phyloP scores from a whole-genome alignment of 1,140 invertebrate species.

The Drosophila kohkoa region DNA sequence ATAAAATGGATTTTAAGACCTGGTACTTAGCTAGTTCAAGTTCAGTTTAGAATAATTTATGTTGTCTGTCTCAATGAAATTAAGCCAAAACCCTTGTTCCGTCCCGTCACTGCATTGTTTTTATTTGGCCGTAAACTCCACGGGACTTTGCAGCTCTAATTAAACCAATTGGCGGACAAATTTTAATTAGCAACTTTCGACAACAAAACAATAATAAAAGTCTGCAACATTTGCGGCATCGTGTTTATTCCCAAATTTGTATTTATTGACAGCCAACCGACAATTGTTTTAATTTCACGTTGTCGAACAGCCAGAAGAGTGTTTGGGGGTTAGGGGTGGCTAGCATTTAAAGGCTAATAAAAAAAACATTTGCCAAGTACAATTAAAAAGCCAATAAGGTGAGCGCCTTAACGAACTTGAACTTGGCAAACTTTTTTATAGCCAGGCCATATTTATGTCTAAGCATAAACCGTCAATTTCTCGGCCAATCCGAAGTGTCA shows the following conservation, averaged over 20 bases:
- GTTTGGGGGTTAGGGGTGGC: too few species aligned
- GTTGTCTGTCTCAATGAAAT: slow-evolving; percentile 28
- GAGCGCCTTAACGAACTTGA: slow-evolving; percentile 47
- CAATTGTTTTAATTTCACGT: slow-evolving; percentile 74
- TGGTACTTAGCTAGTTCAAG: background rate
- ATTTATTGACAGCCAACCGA: slow-evolving; percentile 62
- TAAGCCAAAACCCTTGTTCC: background rate
- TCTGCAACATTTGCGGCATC: slow-evolving; percentile 64
- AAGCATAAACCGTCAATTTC: slow-evolving; percentile 44
- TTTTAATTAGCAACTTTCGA: slow-evolving; percentile 71
- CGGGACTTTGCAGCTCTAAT: slow-evolving; percentile 71
- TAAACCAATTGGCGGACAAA: slow-evolving; percentile 73
- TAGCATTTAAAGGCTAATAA: slow-evolving; percentile 71
- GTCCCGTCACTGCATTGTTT: slow-evolving; percentile 12
- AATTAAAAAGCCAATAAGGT: slow-evolving; percentile 77
- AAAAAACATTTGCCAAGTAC: slow-evolving; percentile 70
- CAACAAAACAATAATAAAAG: slow-evolving; percentile 67
- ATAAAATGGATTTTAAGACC: slow-evolving; percentile 5
- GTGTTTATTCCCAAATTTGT: slow-evolving; percentile 60
- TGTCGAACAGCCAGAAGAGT: background rate
- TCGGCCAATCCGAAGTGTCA: slow-evolving; percentile 19
- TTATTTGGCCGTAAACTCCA: slow-evolving; percentile 63
- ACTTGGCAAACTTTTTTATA: slow-evolving; percentile 65
- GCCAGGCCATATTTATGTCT: slow-evolving; percentile 70
- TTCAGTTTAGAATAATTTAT: slow-evolving; percentile 21